Conservation (phyloP, 2,888 invertebrate genomes). For the Dryadula phaetusa region DNA sequence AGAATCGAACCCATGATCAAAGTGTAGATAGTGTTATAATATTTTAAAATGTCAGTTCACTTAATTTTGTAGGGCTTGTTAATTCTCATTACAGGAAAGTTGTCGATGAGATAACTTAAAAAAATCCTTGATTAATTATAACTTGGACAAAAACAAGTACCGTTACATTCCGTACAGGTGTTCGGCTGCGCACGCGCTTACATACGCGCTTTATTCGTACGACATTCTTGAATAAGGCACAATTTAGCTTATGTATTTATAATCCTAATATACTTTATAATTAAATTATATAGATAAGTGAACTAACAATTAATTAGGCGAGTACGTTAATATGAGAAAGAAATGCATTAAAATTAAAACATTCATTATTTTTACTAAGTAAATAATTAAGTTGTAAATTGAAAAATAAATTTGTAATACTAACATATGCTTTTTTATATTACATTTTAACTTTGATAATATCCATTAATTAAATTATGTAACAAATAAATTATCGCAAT, state of each 20-base stretch:
- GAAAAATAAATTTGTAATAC: too few relatives aligned
- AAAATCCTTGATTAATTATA: constrained; percentile 43
- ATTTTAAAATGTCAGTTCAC: not conserved
- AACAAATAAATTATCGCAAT: too few relatives aligned
- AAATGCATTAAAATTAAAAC: not conserved
- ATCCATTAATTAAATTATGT: too few relatives aligned
- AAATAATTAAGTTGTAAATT: not conserved
- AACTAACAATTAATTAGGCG: not conserved
- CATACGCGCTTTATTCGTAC: constrained; percentile 24
- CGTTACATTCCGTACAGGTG: constrained; percentile 49
- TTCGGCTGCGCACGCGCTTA: constrained; percentile 38
- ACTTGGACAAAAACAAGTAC: constrained; percentile 38
- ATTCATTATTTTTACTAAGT: not conserved
- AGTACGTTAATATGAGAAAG: not conserved
- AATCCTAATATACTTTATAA: constrained; percentile 1
- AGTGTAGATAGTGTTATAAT: not conserved
- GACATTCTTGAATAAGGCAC: constrained; percentile 24
- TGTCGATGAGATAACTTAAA: constrained; percentile 29
- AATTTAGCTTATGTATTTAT: not conserved
- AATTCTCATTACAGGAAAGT: not conserved
- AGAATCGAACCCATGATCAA: not conserved
- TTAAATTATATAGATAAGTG: not conserved
- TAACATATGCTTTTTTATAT: too few relatives aligned
- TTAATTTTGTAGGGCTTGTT: not conserved
- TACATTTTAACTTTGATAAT: too few relatives aligned